These are phyloP conservation scores for Sturmia bella DNA, from an alignment of 2,888 invertebrate genomes.

Conservation along the genomic window DNA sequence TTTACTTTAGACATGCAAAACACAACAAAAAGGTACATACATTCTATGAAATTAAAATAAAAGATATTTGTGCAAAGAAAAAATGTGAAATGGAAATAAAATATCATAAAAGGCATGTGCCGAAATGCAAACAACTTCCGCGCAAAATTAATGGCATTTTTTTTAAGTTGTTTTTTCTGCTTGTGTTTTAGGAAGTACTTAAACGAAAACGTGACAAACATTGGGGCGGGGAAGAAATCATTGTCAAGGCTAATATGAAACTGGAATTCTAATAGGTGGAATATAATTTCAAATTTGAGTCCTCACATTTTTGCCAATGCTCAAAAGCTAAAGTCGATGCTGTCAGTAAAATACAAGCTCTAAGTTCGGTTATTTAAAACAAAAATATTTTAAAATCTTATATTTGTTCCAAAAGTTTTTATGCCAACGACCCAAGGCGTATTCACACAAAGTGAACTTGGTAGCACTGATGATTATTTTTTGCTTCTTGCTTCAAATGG, in stretches of 20 bases:
- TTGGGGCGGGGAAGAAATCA: not conserved
- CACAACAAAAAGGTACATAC: not conserved
- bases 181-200: not conserved
- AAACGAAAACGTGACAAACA: not conserved
- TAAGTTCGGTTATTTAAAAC: too few relatives aligned
- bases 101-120: slow-evolving; percentile 63
- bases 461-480: too few relatives aligned
- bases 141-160: slow-evolving; percentile 44
- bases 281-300: too few relatives aligned
- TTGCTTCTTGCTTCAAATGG: too few relatives aligned
- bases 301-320: too few relatives aligned
- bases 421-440: too few relatives aligned
- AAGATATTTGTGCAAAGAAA: slow-evolving; percentile 28
- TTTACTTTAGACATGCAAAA: slow-evolving; percentile 1
- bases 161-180: slow-evolving; percentile 5
- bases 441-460: too few relatives aligned
- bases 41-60: slow-evolving; percentile 19
- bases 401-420: too few relatives aligned
- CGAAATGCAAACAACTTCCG: slow-evolving; percentile 64
- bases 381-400: too few relatives aligned
- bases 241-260: not conserved
- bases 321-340: too few relatives aligned
- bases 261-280: too few relatives aligned
- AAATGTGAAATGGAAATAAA: slow-evolving; percentile 25
- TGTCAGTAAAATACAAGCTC: too few relatives aligned